Evolutionary conservation across 1,140 invertebrate species (phyloP).

Genomic region (Scaptomyza hsui): DNA sequence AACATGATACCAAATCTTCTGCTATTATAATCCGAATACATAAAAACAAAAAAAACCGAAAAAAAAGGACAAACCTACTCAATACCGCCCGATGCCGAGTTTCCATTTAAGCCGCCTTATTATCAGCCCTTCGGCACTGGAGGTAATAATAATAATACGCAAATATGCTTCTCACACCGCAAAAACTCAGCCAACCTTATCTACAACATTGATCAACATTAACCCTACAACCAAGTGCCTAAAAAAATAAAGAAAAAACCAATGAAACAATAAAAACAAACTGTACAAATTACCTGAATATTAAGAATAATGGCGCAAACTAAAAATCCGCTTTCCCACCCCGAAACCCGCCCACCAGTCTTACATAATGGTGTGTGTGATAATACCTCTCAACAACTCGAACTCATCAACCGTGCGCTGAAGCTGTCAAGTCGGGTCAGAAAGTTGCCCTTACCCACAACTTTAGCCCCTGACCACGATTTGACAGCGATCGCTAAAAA

Average conservation of each 20-base stretch:
- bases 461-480: conserved; percentile 27
- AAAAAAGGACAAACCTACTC: conserved; percentile 88
- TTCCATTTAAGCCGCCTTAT: conserved; percentile 85
- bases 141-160: conserved; percentile 79
- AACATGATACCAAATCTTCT: conserved; percentile 44
- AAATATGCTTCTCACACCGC: conserved; percentile 58
- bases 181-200: conserved; percentile 39
- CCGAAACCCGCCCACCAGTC: background rate
- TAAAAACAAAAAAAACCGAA: conserved; percentile 55
- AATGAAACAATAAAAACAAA: conserved; percentile 17
- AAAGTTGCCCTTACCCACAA: conserved; percentile 9
- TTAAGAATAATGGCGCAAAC: conserved; percentile 17
- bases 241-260: conserved; percentile 40
- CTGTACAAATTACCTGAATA: conserved; percentile 26
- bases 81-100: conserved; percentile 84
- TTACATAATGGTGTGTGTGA: conserved; percentile 50
- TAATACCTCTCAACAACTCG: conserved; percentile 35
- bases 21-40: conserved; percentile 70
- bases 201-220: conserved; percentile 54
- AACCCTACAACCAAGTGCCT: conserved; percentile 51
- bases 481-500: conserved; percentile 39
- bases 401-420: conserved; percentile 33
- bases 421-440: conserved; percentile 41
- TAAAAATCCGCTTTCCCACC: conserved; percentile 11
- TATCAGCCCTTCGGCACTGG: conserved; percentile 85